Percentiles rank a stretch among this genome's conserved stretches.
Conservation (phyloP, 2,113 vertebrate species). For the Tragelaphus strepsiceros region DNA sequence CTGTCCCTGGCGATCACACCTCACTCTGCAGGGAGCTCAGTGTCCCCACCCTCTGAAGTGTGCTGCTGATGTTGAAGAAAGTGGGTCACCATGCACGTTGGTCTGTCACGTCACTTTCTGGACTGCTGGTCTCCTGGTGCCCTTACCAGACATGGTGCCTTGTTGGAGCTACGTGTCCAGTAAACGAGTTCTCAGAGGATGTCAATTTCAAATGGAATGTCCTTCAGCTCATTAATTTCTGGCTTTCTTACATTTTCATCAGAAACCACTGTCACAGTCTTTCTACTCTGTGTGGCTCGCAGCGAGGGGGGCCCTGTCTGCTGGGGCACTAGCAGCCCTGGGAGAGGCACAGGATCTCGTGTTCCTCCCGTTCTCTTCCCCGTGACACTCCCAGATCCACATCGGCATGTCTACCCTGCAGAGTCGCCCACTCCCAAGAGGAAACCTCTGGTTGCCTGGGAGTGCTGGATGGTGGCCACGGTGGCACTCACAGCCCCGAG, state of each 20-base stretch:
- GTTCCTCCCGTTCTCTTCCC: not conserved
- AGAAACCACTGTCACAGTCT: not conserved
- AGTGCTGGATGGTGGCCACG: not conserved
- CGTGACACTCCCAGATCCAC: not conserved
- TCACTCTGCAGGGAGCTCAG: accelerated
- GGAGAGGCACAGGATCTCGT: not conserved
- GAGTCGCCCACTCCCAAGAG: not conserved
- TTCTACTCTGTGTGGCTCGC: not conserved
- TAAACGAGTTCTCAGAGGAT: not conserved
- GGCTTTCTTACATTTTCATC: not conserved
- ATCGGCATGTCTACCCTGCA: not conserved
- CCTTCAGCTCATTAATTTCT: not conserved
- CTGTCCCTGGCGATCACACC: accelerated
- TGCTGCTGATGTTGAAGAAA: not conserved
- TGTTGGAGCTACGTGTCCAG: accelerated
- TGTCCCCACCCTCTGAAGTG: not conserved
- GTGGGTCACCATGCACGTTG: not conserved
- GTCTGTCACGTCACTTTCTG: not conserved
- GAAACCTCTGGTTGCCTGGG: not conserved
- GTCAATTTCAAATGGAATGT: not conserved
- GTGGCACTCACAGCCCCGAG: not conserved
- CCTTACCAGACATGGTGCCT: not conserved
- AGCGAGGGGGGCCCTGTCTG: not conserved
- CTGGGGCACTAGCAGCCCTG: not conserved
- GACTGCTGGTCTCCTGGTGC: no score